Evolutionary conservation across 2,888 invertebrate species (phyloP).

Genomic region (Pyralis farinalis): DNA sequence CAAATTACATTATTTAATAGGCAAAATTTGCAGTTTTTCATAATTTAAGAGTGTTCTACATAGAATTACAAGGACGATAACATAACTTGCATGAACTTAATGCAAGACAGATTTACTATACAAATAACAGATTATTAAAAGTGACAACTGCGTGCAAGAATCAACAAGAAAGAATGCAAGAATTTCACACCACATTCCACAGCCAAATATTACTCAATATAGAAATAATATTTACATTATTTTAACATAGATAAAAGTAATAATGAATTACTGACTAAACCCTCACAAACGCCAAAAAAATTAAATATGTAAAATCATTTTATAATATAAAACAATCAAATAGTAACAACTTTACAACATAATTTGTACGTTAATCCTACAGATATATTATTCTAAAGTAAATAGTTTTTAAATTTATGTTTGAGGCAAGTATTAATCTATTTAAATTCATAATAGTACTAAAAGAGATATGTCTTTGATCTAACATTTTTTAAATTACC

Average conservation of each 20-base stretch:
- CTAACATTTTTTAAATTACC: background rate
- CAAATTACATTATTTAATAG: too few species aligned
- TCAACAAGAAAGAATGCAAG: too few species aligned
- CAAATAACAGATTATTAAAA: too few species aligned
- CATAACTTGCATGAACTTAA: too few species aligned
- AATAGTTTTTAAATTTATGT: conserved; percentile 4
- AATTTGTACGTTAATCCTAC: conserved; percentile 1
- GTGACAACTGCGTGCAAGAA: too few species aligned
- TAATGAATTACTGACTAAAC: too few species aligned
- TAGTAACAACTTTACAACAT: background rate
- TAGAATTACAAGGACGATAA: too few species aligned
- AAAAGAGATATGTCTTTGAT: conserved; percentile 1
- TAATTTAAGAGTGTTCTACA: too few species aligned
- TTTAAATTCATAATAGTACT: background rate
- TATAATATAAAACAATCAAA: background rate
- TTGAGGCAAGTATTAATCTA: conserved; percentile 17
- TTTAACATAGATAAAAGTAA: background rate
- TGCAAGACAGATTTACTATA: too few species aligned
- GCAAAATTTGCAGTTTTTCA: too few species aligned
- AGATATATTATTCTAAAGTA: background rate
- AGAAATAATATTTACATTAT: background rate
- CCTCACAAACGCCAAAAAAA: background rate
- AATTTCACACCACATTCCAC: background rate
- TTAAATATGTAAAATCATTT: background rate
- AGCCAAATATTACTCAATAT: background rate